These are phyloP conservation scores for Ondatra zibethicus DNA, from an alignment of 2,113 vertebrate genomes.

Conservation along the genomic window DNA sequence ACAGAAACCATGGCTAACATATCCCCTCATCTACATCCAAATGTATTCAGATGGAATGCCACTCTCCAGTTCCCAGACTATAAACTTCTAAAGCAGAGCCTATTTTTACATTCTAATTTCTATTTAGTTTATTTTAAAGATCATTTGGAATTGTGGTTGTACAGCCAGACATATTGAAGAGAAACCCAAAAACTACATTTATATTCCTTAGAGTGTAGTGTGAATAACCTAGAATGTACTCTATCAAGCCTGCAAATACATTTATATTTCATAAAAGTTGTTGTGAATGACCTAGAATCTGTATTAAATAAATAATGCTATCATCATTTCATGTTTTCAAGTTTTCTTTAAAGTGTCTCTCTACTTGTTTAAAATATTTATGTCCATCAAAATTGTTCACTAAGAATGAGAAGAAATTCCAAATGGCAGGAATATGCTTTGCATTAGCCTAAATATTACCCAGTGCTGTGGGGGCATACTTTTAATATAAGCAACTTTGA, in stretches of 20 bases:
- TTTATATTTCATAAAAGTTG: neutral
- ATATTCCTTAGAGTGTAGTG: neutral
- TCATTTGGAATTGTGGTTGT: neutral
- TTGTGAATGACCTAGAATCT: neutral
- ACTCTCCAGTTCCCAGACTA: neutral
- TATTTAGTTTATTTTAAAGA: neutral
- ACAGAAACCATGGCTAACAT: no score
- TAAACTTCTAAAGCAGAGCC: conserved; percentile 28
- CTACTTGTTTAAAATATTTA: neutral
- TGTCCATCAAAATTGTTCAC: neutral
- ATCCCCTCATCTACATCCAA: neutral
- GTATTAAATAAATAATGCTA: neutral
- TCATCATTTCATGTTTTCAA: neutral
- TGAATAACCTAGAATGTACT: accelerated
- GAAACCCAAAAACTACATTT: neutral
- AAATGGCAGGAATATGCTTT: neutral
- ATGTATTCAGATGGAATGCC: neutral
- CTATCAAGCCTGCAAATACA: neutral
- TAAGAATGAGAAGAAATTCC: neutral
- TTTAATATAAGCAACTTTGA: neutral
- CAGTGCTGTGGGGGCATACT: accelerated
- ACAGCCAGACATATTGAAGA: neutral
- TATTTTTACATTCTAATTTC: neutral
- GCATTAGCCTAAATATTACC: neutral
- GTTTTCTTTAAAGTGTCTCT: neutral